Base-by-base conservation (phyloP, 1,140 invertebrate genomes). In the Drosophila setifemur region DNA sequence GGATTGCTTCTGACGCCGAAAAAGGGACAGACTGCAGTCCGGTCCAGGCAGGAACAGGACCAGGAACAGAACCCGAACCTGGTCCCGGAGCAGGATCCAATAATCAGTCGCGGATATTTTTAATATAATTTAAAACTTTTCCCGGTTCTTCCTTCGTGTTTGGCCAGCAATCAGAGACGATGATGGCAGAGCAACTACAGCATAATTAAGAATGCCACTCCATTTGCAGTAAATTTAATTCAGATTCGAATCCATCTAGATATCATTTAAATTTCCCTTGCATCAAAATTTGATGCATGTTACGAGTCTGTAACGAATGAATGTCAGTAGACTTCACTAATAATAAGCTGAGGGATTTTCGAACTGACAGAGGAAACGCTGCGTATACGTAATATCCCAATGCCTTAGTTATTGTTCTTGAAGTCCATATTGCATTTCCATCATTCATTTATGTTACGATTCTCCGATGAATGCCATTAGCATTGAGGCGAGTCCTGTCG, bases 81-180 rank as follows among this genome's bases (percentile, higher is more conserved):
- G n/a, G n/a, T n/a, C n/a, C n/a, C n/a, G n/a, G n/a, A n/a, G n/a
- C 50, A 23, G 8, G 28, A 29, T 29, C 23, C 19, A 40, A 81
- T 55, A 63, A 52, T 43, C 53, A 42, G 39, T 43, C 35, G 25
- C 54, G 63, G 47, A 66, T 73, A 73, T 74, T 67, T 82, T 83
- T 85, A 74, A 83, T 85, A 71, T 29, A 70, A 60, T 70, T 70
- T 70, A 31, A 50, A 58, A 50, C 44, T 43, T 43, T 71, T 21
- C 44, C 42, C 42, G 28, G 14, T 11, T 7, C 29, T 29, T 23
- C 42, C 53, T 28, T 19, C 48, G 16, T 63, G 54, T 63, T 68
- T 54, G 66, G 40, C 28, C 55, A 43, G 78, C 77, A 82, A 82
- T 82, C 78, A 77, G 55, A 42, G 37, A 47, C 55, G 23, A 25